These are phyloP conservation scores for Anolis apletophallus DNA, from an alignment of 2,797 vertebrate species.

Conservation along the genomic window DNA sequence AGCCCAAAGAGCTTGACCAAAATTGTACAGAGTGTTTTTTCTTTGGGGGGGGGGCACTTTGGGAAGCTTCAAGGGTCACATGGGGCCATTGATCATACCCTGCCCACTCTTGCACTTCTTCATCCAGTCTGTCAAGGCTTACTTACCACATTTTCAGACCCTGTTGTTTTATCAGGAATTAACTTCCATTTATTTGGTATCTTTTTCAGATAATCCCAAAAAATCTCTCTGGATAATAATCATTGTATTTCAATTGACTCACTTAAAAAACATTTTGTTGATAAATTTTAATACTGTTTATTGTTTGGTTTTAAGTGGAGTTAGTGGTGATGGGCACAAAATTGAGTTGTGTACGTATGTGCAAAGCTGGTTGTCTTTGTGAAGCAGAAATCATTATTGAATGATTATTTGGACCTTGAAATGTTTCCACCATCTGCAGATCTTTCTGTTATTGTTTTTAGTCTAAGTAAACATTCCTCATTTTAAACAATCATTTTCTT, in stretches of 20 bases:
- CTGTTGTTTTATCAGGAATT: background rate
- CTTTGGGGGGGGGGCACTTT: too few species aligned
- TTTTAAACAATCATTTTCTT: slow-evolving; percentile 33
- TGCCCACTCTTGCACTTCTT: background rate
- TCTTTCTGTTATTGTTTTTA: background rate
- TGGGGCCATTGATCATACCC: too few species aligned
- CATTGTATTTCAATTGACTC: background rate
- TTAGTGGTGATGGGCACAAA: background rate
- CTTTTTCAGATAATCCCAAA: background rate
- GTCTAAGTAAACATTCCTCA: background rate
- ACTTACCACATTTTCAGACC: background rate
- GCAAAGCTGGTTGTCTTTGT: background rate
- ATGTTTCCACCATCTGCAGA: background rate
- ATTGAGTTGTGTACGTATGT: background rate
- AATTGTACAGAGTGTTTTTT: too few species aligned
- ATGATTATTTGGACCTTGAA: background rate
- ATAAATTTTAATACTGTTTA: too few species aligned
- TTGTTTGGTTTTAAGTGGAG: background rate
- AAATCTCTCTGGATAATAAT: too few species aligned
- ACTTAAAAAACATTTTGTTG: too few species aligned
- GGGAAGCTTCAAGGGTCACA: too few species aligned
- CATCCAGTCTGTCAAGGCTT: background rate
- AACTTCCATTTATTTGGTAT: background rate
- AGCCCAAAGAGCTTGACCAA: too few species aligned
- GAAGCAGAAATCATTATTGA: background rate